Base-by-base conservation (phyloP, 2,888 invertebrate species). In the Tridacna gigas region DNA sequence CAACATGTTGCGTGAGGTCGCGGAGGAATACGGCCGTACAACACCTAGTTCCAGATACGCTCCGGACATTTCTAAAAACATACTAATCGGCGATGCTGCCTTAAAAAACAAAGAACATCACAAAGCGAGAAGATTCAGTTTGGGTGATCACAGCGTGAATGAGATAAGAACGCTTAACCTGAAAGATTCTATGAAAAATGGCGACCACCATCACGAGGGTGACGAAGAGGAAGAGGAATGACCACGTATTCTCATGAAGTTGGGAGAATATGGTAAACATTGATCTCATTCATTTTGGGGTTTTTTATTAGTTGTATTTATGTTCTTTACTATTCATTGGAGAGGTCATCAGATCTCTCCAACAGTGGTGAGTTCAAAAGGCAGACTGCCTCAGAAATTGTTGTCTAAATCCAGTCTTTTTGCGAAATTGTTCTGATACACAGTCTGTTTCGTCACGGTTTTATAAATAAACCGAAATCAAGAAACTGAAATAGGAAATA, bases 21-120 rank as follows among this genome's bases (percentile, higher is more conserved):
- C 92, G 45, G 91, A 89, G 60, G 89, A 82, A 13, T 89, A 92
- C n/a, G 93, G 93, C 0, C 83, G 91, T 11, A 84, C 71, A n/a
- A 91, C 93, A 0, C 89, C 90, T 11, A 86, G 92, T 47, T 83
- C 81, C 69, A 82, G 81, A 74, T 93, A 91, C 79, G 48, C 84
- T 0, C 84, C 88, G 11, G 84, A 89, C 22, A 61, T 89, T n/a
- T 78, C 82, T 1, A 60, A 77, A 28, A 89, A 84, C 63, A 79
- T 76, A 22, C 65, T 86, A 20, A 67, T 88, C 20, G 88, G 88
- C 0, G 84, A 85, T 0, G 71, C 74, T 11, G 81, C 74, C 18
- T 69, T 45, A 12, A 67, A 79, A 11, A 71, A 84, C 5, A 86
- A 79, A 51, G 86, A 79, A 37, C 66, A 65, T 9, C 51, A 71